phyloP scores from a whole-genome alignment of 2,888 invertebrate species.

The Acanthococcus lagerstroemiae region DNA sequence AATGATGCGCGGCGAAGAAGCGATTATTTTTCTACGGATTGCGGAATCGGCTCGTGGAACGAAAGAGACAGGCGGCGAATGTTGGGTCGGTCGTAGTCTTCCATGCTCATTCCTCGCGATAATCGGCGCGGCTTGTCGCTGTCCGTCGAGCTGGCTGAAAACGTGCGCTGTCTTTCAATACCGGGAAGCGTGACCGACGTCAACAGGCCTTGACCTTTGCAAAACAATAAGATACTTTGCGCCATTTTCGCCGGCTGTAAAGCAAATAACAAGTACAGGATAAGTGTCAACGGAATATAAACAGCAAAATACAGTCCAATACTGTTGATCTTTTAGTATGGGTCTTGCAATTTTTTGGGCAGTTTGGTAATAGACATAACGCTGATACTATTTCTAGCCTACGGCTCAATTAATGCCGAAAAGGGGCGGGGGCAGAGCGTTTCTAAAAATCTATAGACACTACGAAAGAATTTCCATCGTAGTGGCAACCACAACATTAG shows the following conservation, averaged over 20 bases:
- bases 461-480: no score
- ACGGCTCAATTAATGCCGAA: no score
- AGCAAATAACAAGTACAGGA: slow-evolving; percentile 4
- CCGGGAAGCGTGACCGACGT: slow-evolving; percentile 74
- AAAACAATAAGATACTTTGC: slow-evolving; percentile 74
- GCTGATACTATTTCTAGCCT: no score
- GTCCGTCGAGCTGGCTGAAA: slow-evolving; percentile 48
- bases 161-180: slow-evolving; percentile 59
- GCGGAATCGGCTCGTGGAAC: slow-evolving; percentile 36
- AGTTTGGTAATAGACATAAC: no score
- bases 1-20: not conserved
- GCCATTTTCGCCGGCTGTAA: slow-evolving; percentile 75
- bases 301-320: no score
- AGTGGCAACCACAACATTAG: no score
- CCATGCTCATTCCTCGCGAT: slow-evolving; percentile 63
- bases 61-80: slow-evolving; percentile 61
- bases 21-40: slow-evolving; percentile 25
- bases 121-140: slow-evolving; percentile 43
- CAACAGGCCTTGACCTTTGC: slow-evolving; percentile 74
- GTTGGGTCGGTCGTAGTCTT: slow-evolving; percentile 72
- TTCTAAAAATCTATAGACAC: no score
- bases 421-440: no score
- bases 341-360: no score
- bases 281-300: no score
- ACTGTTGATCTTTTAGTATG: no score